Base-by-base conservation (phyloP, 2,113 vertebrate species). In the Rhabdomys dilectus region DNA sequence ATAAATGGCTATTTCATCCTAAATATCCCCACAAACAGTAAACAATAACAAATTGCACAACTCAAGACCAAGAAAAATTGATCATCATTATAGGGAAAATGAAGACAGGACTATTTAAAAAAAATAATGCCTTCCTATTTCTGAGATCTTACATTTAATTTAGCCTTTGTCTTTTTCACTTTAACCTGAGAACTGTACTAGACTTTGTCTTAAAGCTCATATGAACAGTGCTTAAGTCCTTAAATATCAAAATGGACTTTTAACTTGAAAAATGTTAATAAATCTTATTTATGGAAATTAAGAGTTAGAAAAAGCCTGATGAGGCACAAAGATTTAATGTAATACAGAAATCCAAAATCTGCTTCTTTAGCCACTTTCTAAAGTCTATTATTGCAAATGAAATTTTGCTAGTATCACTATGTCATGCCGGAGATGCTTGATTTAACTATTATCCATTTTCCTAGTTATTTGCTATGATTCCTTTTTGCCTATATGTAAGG, bases 281-380 rank as follows among this genome's bases (percentile, higher is more conserved):
- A 48, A 85, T 42, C 34, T 78, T 78, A 51, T 77, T 88, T 93
- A 66, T 91, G n/a, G 42, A 91, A 85, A 78, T 85, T 85, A 73
- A 89, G 45, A 66, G 15, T 15, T 77, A 17, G 21, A 95, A 90
- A 80, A 97, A 93, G n/a, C 56, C 56, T 85, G 56, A 96, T 93
- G 82, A 95, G 36, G 64, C 84, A 91, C 48, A 91, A 64, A 91
- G 45, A 73, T 64, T 75, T 85, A 78, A 58, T 93, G 31, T 85
- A 93, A 80, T 91, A 91, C 42, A 91, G 62, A 68, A 31, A 8
- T 96, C 22, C 13, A 93, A 58, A 93, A 85, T 66, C 66, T 93
- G 77, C 88, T 85, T 75, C 77, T 66, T 73, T 89, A 88, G 77
- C 91, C 89, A 77, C 9, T 85, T 93, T 96, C 9, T 64, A 80